Evolutionary conservation across 2,797 vertebrate genomes (phyloP).

Genomic region (Artibeus lituratus): DNA sequence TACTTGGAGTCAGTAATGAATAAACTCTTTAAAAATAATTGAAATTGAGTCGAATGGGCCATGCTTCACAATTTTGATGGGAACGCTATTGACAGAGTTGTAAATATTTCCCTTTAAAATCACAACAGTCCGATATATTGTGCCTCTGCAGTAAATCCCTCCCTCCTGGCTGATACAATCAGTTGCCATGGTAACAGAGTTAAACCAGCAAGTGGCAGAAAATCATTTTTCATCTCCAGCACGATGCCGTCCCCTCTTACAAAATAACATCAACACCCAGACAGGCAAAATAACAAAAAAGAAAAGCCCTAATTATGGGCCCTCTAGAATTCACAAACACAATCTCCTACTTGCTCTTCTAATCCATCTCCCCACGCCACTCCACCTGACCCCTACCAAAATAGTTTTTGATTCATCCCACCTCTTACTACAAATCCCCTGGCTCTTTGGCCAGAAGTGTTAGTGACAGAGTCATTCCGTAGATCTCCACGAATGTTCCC

Average conservation of each 20-base stretch:
- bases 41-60: neutral
- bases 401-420: neutral
- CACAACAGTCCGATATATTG: neutral
- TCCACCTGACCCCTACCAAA: neutral
- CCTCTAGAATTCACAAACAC: neutral
- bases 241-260: neutral
- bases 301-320: neutral
- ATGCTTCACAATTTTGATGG: neutral
- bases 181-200: constrained; percentile 63
- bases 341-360: neutral
- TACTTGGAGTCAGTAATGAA: neutral
- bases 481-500: neutral
- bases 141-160: constrained; percentile 34
- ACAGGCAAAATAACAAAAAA: constrained; percentile 21
- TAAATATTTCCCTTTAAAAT: constrained; percentile 60
- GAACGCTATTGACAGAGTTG: neutral
- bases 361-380: neutral
- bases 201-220: constrained; percentile 36
- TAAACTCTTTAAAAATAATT: neutral
- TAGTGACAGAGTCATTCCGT: neutral
- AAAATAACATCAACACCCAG: constrained; percentile 30
- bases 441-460: neutral
- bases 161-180: constrained; percentile 27
- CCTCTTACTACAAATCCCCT: neutral
- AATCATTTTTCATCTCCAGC: constrained; percentile 45